These are phyloP conservation scores for Prionchulus punctatus DNA, from an alignment of 2,888 invertebrate species.

Conservation along the genomic window DNA sequence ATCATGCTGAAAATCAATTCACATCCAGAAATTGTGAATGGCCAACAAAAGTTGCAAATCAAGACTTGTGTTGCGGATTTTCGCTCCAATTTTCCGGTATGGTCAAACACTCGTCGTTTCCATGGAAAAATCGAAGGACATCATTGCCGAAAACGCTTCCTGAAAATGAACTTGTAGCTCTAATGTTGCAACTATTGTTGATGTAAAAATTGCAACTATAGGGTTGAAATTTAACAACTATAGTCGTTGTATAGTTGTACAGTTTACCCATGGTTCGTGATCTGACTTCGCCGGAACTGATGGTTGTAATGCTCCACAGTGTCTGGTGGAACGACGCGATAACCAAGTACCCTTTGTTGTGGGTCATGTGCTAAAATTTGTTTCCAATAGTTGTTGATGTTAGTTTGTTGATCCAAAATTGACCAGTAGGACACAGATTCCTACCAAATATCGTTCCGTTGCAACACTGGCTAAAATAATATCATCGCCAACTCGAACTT, in stretches of 20 bases:
- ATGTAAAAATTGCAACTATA: too few relatives aligned
- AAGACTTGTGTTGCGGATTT: constrained; percentile 20
- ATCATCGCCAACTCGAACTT: constrained; percentile 97
- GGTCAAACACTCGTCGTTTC: constrained; percentile 95
- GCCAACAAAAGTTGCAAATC: too few relatives aligned
- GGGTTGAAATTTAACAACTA: too few relatives aligned
- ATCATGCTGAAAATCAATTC: constrained; percentile 74
- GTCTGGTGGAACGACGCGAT: constrained; percentile 99
- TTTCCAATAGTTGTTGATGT: too few relatives aligned
- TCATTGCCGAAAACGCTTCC: constrained; percentile 95
- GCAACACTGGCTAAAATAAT: constrained; percentile 97
- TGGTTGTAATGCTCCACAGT: constrained; percentile 97
- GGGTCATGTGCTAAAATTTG: constrained; percentile 67
- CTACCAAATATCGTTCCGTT: constrained; percentile 93
- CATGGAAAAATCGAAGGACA: constrained; percentile 90
- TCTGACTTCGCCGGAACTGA: constrained; percentile 86
- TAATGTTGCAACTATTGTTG: too few relatives aligned
- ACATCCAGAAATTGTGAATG: too few relatives aligned
- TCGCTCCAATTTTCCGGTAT: constrained; percentile 51
- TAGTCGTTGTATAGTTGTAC: too few relatives aligned
- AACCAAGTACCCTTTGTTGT: constrained; percentile 63
- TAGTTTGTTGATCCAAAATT: too few relatives aligned
- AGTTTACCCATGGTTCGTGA: constrained; percentile 82
- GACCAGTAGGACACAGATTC: too few relatives aligned
- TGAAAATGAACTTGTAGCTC: too few relatives aligned